A percentile compares a stretch with the other conserved stretches of the same genome.
phyloP scores from a whole-genome alignment of 2,113 vertebrate species.

The Ascaphus truei region DNA sequence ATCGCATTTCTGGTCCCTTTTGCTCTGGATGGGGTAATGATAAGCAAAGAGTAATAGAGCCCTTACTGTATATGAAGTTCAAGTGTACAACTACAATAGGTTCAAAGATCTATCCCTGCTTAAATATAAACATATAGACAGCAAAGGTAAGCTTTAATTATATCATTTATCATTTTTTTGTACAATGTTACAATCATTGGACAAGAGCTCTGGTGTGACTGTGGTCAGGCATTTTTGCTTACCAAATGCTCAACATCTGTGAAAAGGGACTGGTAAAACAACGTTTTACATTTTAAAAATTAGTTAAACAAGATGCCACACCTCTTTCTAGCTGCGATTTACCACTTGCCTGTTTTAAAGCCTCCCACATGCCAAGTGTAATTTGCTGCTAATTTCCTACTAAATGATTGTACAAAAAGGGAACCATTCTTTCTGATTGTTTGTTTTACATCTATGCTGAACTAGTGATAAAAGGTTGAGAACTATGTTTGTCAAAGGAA shows the following conservation, averaged over 20 bases:
- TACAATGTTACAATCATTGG: background rate
- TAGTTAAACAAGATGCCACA: conserved; percentile 28
- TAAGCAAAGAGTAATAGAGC: too few relatives aligned
- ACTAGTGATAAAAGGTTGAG: conserved; percentile 19
- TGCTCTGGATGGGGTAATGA: too few relatives aligned
- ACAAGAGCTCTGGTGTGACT: conserved; percentile 6
- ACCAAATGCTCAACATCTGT: conserved; percentile 32
- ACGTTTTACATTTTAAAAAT: conserved; percentile 41
- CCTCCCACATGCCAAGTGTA: conserved; percentile 36
- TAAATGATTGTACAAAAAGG: background rate
- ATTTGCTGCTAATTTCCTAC: conserved; percentile 19
- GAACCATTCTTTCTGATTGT: background rate
- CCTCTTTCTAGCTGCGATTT: conserved; percentile 44
- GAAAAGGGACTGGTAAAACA: conserved; percentile 35
- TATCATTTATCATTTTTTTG: background rate
- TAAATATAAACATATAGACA: background rate
- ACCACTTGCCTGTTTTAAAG: conserved; percentile 33
- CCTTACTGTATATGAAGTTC: background rate
- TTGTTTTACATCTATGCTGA: conserved; percentile 15
- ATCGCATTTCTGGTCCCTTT: too few relatives aligned
- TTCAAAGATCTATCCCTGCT: background rate
- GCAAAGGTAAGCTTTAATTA: conserved; percentile 23
- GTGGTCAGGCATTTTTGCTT: conserved; percentile 37
- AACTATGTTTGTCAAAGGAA: conserved; percentile 25
- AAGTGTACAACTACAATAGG: background rate